phyloP scores from a whole-genome alignment of 2,113 vertebrate species.

The Semnornis frantzii region DNA sequence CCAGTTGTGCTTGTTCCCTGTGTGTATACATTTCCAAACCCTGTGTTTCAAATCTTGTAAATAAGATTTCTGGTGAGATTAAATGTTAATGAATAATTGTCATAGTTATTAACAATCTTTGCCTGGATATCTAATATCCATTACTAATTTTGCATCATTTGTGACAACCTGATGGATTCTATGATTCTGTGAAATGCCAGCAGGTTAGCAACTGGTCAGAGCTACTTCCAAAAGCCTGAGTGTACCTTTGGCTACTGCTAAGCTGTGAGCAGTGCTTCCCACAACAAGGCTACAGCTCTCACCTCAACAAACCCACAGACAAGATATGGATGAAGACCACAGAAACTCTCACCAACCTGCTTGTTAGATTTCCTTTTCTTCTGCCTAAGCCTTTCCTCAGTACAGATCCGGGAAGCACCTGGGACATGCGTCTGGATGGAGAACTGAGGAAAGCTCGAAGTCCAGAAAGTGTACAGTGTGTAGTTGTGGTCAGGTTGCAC shows the following conservation, averaged over 20 bases:
- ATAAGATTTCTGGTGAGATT: no score
- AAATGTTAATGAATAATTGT: no score
- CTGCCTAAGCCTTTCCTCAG: not conserved
- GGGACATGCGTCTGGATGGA: not conserved
- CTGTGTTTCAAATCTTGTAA: no score
- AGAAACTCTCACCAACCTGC: not conserved
- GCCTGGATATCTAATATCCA: no score
- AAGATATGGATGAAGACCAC: not conserved
- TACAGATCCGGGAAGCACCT: no score
- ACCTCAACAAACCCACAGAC: not conserved
- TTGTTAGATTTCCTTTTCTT: not conserved
- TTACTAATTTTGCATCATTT: no score
- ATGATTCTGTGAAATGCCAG: not conserved
- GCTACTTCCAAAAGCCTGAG: not conserved
- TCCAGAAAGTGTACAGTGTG: rapidly evolving
- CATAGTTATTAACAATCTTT: no score
- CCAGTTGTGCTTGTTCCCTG: no score
- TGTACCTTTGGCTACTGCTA: not conserved
- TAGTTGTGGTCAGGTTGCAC: not conserved
- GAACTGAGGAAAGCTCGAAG: not conserved
- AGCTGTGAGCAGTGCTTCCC: not conserved
- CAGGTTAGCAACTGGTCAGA: not conserved
- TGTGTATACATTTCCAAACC: no score
- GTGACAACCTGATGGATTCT: no score
- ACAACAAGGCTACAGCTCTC: not conserved